Base-by-base conservation (phyloP, 2,797 vertebrate genomes). In the Cetoscarus ocellatus region DNA sequence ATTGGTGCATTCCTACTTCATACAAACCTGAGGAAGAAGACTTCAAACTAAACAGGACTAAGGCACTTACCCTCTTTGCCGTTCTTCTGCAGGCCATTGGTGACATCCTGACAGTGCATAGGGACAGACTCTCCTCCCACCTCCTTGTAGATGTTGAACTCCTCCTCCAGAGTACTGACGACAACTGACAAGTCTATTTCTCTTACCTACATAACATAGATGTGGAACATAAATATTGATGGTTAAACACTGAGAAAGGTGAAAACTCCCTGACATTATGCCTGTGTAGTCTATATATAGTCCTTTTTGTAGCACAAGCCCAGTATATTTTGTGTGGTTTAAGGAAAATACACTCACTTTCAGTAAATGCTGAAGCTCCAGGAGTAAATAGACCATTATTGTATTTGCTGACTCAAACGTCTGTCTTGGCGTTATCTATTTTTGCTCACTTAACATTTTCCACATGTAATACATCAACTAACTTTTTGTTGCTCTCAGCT, bases 121-220 rank as follows among this genome's bases (percentile, higher is more conserved):
- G 95, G 95, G 49, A 96, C 82, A 0, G 96, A 93, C 82, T 99
- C 97, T 9, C 98, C 97, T 0, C 93, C 91, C 72, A 95, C 95
- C 88, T 99, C 98, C 56, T 68, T 95, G 93, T 95, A 99, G 86
- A 99, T 98, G 54, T 94, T 95, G 0, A 99, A 98, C 83, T 99
- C 98, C 67, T 95, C 95, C 0, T 95, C 92, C 80, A 99, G 90
- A 0, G 97, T 98, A 82, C 94, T 93, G 80, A 98, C 90, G 68
- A 99, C 98, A 39, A 97, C 93, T 0, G 98, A 93, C 67, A 99
- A 90, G 86, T 99, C 98, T 65, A 96, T 95, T 83, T 99, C 98
- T 69, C 94, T 94, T 53, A 99, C 97, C 98, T 99, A 75, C 65
- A 12, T 6, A 44, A 44, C 19, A 70, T 0, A 63, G 7, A 79